Evolutionary conservation across 2,113 vertebrate species (phyloP), one percentile per base, ranked within the genome.

Genomic region (Guaruba guarouba): DNA sequence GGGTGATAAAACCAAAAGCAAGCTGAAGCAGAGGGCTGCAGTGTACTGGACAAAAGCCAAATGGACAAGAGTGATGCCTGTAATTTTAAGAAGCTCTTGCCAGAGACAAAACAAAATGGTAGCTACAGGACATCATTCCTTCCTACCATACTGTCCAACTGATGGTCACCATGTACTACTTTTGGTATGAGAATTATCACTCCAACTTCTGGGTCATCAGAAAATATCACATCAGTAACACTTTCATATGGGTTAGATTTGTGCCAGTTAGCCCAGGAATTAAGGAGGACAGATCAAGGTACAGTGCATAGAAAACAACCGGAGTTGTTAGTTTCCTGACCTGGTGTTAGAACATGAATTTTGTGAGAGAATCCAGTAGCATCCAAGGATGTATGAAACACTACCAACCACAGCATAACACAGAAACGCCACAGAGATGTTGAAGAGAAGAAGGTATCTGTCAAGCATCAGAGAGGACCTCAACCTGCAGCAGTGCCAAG

Each of bases 1-100:
- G 99, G 99, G 98, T 99, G 90, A 98, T 99, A 93, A 99, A 99
- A 94, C 98, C 98, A 64, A 98, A 98, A 77, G 89, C 96, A 75
- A 98, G 95, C 94, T 98, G 98, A 98, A 94, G 89, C 64, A 66
- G 80, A 83, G 86, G 95, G 90, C 94, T 79, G 63, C 6, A 9
- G 48, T 11, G 1, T 55, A 20, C 75, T 49, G 67, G 71, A 86
- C 41, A 69, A 92, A 89, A 87, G 43, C 73, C 74, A 84, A 87
- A 88, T 17, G 49, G 74, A 92, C 74, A 76, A 63, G 27, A 59
- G 31, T 31, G 33, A 31, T 78, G 54, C 57, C 49, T 95, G 80
- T 75, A 37, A n/a, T 55, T 76, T 92, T 66, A 81, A 85, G 87
- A 84, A 94, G 62, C 41, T 80, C 69, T 91, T 84, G 27, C 27